Evolutionary conservation across 1,140 invertebrate genomes (phyloP), one percentile per base, ranked within the genome.

Genomic region (Hyles euphorbiae): DNA sequence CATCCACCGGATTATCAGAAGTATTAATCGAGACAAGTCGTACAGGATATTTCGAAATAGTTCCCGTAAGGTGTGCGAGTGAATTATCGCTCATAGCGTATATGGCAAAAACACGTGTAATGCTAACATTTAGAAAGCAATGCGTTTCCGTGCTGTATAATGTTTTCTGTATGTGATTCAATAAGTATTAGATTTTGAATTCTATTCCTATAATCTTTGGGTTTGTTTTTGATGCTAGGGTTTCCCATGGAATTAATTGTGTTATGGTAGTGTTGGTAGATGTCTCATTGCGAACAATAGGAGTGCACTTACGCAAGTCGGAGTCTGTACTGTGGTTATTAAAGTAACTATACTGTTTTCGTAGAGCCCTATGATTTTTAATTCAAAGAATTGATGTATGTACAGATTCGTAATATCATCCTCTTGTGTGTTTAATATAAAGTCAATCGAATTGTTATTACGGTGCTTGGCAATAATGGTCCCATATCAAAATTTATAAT

Each of bases 61-160:
- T 43, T 57, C 34, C 48, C 34, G 45, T 60, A 12, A 32, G 11
- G 48, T 50, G 22, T 7, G 5, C 5, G 52, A 46, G 54, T 63
- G 22, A 22, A 22, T 46, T 12, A 10, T 45, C 40, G 34, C 12
- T 34, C 43, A 34, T 34, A 1, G 12, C 12, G 34, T 32, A 33
- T 51, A 40, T 56, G 22, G 43, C 40, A 64, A 63, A 63, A 67
- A 60, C 61, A 61, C 44, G 45, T 56, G 53, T 56, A 11, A 59
- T 36, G 58, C 40, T 49, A 58, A 57, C 64, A 59, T 56, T 61
- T 70, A 67, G 65, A 75, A 75, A 72, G 70, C 61, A 53, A 52
- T 61, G 63, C 61, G 53, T 70, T 70, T 73, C 67, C 65, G 67
- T 56, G 50, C 46, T 62, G 52, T 54, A 69, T 67, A 62, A 67